Evolutionary conservation across 2,888 invertebrate genomes (phyloP).

Genomic region (Taenaris catops): DNA sequence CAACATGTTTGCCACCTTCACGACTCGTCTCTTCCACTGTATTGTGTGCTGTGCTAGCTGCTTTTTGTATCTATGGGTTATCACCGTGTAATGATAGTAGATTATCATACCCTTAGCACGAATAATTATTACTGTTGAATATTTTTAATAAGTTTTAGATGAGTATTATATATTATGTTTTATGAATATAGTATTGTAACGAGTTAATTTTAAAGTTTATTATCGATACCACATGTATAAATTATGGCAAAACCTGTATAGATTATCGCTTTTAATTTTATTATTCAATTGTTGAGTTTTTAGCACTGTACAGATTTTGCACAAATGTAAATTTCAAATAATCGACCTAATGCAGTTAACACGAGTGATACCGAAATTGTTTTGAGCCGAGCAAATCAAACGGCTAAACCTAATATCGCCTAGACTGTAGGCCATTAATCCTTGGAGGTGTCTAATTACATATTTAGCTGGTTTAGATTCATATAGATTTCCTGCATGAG

Average conservation of each 20-base stretch:
- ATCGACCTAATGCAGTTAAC: constrained; percentile 5
- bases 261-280: constrained; percentile 33
- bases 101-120: constrained; percentile 63
- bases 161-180: constrained; percentile 13
- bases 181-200: constrained; percentile 14
- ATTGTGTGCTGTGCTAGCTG: constrained; percentile 79
- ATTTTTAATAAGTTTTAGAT: constrained; percentile 16
- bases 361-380: background rate
- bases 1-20: constrained; percentile 75
- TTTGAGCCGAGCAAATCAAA: background rate
- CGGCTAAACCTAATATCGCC: too few relatives aligned
- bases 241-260: constrained; percentile 13
- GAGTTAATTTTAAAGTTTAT: constrained; percentile 7
- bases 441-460: constrained; percentile 7
- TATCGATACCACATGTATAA: constrained; percentile 14
- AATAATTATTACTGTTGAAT: constrained; percentile 42
- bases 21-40: constrained; percentile 77
- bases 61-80: constrained; percentile 78
- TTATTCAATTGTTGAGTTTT: constrained; percentile 39
- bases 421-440: too few relatives aligned
- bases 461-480: constrained; percentile 30
- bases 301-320: constrained; percentile 72
- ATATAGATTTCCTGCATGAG: constrained; percentile 55
- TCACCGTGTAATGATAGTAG: constrained; percentile 71
- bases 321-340: constrained; percentile 32